Conservation (phyloP, 1,140 invertebrate genomes). For the Macrobrachium nipponense region DNA sequence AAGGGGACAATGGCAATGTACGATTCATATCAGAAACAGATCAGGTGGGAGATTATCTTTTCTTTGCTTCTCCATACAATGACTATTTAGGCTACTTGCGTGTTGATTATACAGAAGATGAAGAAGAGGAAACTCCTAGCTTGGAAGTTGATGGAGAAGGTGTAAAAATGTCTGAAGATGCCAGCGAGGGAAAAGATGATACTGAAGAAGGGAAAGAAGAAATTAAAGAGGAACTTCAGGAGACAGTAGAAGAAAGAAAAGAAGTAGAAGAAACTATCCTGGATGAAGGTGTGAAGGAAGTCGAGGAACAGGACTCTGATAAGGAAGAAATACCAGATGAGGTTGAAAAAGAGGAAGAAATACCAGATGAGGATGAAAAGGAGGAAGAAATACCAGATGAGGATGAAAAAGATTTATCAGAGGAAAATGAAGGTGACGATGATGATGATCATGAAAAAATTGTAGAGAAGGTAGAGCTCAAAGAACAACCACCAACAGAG, state of each 20-base stretch:
- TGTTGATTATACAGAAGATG: neutral
- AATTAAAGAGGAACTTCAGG: neutral
- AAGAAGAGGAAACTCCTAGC: neutral
- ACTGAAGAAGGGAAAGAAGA: neutral
- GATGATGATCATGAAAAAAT: neutral
- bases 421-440: neutral
- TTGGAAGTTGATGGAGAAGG: conserved; percentile 43
- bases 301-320: neutral
- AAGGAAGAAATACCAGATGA: neutral
- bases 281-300: neutral
- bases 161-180: conserved; percentile 26
- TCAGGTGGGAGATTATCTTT: conserved; percentile 70
- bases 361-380: neutral
- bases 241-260: neutral
- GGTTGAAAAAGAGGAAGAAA: neutral
- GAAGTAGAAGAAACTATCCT: neutral
- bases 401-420: neutral
- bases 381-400: neutral
- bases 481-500: neutral
- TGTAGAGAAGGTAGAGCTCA: neutral
- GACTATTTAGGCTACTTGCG: conserved; percentile 34
- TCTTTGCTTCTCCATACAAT: conserved; percentile 56
- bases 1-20: conserved; percentile 69
- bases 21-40: conserved; percentile 70
- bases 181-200: neutral